A percentile compares a stretch with the other conserved stretches of the same genome.
These are phyloP conservation scores for Globicephala melas DNA, from an alignment of 2,113 vertebrate species.

Conservation along the genomic window DNA sequence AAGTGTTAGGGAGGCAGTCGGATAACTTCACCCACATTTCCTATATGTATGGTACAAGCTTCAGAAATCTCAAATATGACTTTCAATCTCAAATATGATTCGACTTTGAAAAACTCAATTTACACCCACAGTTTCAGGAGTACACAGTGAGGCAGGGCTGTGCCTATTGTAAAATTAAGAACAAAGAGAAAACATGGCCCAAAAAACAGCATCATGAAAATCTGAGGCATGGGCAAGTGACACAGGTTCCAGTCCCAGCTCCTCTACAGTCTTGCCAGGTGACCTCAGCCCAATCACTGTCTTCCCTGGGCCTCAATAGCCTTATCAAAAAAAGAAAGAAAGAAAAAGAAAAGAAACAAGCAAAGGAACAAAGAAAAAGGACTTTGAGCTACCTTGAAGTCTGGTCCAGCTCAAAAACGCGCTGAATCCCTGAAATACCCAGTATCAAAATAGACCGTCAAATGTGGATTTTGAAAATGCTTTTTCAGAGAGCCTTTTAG, in stretches of 20 bases:
- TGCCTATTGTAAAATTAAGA: not conserved
- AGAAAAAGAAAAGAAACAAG: no score
- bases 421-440: not conserved
- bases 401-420: not conserved
- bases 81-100: conserved; percentile 10
- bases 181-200: not conserved
- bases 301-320: not conserved
- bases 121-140: not conserved
- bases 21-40: not conserved
- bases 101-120: not conserved
- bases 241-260: no score
- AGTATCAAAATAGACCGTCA: not conserved
- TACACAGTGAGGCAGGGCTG: not conserved
- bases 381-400: not conserved
- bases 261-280: not conserved
- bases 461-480: not conserved
- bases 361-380: no score
- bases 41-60: not conserved
- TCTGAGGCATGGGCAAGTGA: not conserved
- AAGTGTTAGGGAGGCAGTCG: not conserved
- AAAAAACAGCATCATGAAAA: not conserved
- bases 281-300: not conserved
- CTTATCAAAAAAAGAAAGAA: not conserved
- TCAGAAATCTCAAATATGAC: not conserved
- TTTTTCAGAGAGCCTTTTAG: conserved; percentile 13